Evolutionary conservation across 2,797 vertebrate genomes (phyloP).

Genomic region (Halcyon leucocephala): DNA sequence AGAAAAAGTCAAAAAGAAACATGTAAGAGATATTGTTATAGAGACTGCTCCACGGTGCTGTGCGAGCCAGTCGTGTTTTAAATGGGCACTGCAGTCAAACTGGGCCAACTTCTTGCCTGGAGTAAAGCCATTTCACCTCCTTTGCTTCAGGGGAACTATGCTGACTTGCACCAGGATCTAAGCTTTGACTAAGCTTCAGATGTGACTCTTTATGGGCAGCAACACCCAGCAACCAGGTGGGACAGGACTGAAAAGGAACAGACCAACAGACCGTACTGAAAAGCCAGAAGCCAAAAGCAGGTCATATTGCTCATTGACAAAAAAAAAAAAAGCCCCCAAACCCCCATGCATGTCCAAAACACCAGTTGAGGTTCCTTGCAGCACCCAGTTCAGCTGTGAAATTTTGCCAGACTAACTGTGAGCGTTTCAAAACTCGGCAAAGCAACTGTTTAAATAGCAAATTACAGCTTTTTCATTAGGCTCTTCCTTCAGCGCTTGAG

Average conservation of each 20-base stretch:
- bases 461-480: conserved; percentile 65
- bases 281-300: background rate
- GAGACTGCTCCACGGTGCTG: background rate
- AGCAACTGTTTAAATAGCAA: conserved; percentile 57
- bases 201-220: background rate
- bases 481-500: conserved; percentile 49
- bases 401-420: background rate
- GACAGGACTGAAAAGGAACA: background rate
- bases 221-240: background rate
- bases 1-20: background rate
- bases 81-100: background rate
- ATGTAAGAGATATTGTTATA: background rate
- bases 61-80: background rate
- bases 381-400: background rate
- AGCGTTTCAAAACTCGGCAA: conserved; percentile 33
- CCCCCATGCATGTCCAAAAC: background rate
- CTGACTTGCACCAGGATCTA: background rate
- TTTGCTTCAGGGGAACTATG: background rate
- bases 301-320: rapidly evolving
- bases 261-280: background rate
- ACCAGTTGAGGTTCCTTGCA: background rate
- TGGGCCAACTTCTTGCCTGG: background rate
- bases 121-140: background rate
- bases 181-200: background rate
- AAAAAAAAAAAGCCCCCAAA: background rate